Percentiles rank a stretch among this genome's conserved stretches.
phyloP scores from a whole-genome alignment of 2,113 vertebrate genomes.

The Climacteris rufus region DNA sequence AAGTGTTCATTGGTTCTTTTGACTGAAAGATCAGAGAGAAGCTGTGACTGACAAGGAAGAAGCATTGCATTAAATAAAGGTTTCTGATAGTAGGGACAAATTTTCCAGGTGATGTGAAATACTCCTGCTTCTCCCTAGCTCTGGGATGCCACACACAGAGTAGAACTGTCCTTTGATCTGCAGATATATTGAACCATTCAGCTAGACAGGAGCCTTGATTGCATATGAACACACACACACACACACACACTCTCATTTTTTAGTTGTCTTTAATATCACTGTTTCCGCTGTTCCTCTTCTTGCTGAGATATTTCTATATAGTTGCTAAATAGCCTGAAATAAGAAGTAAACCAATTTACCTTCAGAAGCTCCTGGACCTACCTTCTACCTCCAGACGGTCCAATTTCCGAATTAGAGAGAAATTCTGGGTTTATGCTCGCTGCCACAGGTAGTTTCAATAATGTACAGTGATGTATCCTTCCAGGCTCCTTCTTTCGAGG shows the following conservation, averaged over 20 bases:
- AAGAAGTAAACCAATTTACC: not conserved
- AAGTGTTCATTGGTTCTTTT: not conserved
- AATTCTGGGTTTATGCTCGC: not conserved
- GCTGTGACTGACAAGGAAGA: not conserved
- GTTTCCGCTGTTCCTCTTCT: not conserved
- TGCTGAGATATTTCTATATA: not conserved
- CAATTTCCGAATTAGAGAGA: not conserved
- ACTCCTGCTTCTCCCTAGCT: not conserved
- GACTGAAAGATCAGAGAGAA: not conserved
- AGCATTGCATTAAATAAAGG: not conserved
- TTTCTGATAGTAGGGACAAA: not conserved
- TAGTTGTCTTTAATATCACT: not conserved
- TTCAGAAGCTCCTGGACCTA: not conserved
- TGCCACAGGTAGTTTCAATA: not conserved
- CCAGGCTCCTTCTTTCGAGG: not conserved
- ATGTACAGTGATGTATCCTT: not conserved
- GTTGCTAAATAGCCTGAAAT: not conserved
- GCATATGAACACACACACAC: too few species aligned
- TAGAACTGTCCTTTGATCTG: not conserved
- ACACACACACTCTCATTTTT: not conserved
- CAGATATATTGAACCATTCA: not conserved
- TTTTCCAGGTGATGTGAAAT: not conserved
- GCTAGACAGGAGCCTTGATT: not conserved
- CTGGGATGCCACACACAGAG: not conserved
- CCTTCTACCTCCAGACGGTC: not conserved